Base-by-base conservation (phyloP, 2,797 vertebrate species). In the Rhodeus uyekii region DNA sequence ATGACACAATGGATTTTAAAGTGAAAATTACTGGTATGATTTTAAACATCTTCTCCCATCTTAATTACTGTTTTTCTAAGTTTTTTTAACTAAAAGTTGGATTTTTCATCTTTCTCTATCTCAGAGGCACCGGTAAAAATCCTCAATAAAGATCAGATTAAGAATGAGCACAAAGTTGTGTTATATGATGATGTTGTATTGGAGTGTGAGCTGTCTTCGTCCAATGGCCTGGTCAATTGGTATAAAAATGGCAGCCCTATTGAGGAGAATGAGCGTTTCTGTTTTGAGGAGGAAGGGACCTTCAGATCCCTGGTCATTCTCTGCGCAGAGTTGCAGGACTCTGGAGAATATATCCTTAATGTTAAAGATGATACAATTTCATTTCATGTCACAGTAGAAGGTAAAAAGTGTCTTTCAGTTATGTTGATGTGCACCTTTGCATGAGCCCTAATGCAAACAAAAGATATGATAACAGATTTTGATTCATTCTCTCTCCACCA, bases 261-360 rank as follows among this genome's bases (percentile, higher is more conserved):
- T 80, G 91, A 92, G n/a, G 96, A 90, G 60, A 94, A 94, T 0
- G 96, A 95, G 78, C 94, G 83, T 12, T 94, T 96, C 82, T 96
- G 92, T 60, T 92, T 97, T 91, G 96, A 98, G 86, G 96, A 97
- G 84, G 95, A 97, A 0, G 96, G 96, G 4, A 74, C 89, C 0
- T 94, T 94, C 81, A 95, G 95, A 69, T 95, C 95, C 0, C 92
- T 99, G 2, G 89, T 96, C 82, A 90, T 99, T 83, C 94, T 95
- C 80, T 95, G 94, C 0, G 84, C 96, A 18, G 95, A 92, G 0
- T 89, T 90, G 2, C n/a, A 83, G 80, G 97, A 99, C 22, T 89
- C 95, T 0, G 98, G 97, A 83, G 95, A 98, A 81, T 99, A 99
- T 89, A 92, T 97, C 82, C 93, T 97, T 5, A 96, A 99, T 87